Conservation (phyloP, 2,888 invertebrate genomes). For the Rhyacophila evoluta region DNA sequence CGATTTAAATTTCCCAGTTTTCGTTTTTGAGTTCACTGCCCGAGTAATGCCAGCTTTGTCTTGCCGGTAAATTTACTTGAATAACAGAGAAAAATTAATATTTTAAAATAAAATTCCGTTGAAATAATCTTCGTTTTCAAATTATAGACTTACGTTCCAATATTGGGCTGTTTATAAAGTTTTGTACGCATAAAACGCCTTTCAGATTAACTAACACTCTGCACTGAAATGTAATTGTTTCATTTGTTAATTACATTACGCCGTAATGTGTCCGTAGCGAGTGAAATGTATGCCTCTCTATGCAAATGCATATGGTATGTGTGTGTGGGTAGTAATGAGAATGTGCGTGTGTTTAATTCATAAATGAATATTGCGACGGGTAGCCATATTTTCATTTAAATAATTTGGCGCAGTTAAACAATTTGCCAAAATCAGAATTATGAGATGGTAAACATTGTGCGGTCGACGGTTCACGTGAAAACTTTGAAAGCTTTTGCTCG, state of each 20-base stretch:
- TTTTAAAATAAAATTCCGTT: too few relatives aligned
- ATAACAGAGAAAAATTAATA: too few relatives aligned
- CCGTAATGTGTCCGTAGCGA: background rate
- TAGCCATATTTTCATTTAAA: background rate
- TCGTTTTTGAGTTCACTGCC: too few relatives aligned
- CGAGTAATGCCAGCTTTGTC: too few relatives aligned
- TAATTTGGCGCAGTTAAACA: constrained; percentile 12
- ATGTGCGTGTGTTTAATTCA: background rate
- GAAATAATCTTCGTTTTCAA: too few relatives aligned
- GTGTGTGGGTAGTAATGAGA: too few relatives aligned
- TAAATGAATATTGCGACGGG: background rate
- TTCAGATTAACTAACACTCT: background rate
- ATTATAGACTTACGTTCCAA: too few relatives aligned
- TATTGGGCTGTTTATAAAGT: background rate
- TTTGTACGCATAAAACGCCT: background rate
- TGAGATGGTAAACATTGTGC: background rate
- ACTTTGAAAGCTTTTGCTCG: background rate
- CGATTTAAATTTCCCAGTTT: too few relatives aligned
- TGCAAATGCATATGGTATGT: too few relatives aligned
- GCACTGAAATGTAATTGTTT: constrained; percentile 38
- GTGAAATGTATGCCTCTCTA: too few relatives aligned
- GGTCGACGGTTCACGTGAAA: background rate
- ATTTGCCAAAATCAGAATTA: background rate
- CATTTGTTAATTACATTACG: constrained; percentile 32
- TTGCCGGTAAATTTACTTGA: too few relatives aligned